A percentile compares a stretch with the other conserved stretches of the same genome.
Conservation (phyloP, 2,113 vertebrate species). For the Salvelinus namaycush region DNA sequence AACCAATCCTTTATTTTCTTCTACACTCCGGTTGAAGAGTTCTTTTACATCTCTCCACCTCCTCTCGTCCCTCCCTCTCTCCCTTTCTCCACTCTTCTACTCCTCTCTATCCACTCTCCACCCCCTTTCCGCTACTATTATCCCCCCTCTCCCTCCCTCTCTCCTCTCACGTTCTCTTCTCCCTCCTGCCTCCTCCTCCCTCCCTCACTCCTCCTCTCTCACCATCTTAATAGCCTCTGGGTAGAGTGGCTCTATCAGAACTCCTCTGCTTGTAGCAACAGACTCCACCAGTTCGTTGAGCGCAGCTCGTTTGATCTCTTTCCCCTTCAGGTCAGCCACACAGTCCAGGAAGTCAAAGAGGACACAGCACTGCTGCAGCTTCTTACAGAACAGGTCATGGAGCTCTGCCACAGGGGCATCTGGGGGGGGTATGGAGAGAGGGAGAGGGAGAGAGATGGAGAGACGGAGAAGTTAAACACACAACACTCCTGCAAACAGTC, state of each 20-base stretch:
- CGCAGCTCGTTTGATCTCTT: slow-evolving; percentile 90
- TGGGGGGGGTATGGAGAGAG: slow-evolving; percentile 30
- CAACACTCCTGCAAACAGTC: neutral
- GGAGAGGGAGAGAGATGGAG: neutral
- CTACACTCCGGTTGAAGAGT: too few species aligned
- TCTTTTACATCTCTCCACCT: neutral
- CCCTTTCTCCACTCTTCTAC: neutral
- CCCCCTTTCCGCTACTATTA: slow-evolving; percentile 14
- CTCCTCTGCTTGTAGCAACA: slow-evolving; percentile 86
- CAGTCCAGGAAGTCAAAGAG: slow-evolving; percentile 93
- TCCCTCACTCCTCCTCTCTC: slow-evolving; percentile 43
- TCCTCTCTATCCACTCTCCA: neutral
- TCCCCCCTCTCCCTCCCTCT: slow-evolving; percentile 10
- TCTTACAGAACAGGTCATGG: slow-evolving; percentile 90
- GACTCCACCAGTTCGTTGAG: slow-evolving; percentile 92
- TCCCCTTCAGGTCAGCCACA: slow-evolving; percentile 91
- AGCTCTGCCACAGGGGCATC: slow-evolving; percentile 87
- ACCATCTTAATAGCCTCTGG: slow-evolving; percentile 93
- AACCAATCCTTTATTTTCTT: neutral
- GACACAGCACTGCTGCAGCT: slow-evolving; percentile 91
- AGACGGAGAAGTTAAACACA: neutral
- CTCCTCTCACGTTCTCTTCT: slow-evolving; percentile 8
- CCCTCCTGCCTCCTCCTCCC: slow-evolving; percentile 5
- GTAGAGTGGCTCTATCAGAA: slow-evolving; percentile 90
- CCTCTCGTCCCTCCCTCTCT: neutral